Percentiles rank a stretch among this genome's conserved stretches.
Evolutionary conservation across 2,888 invertebrate genomes (phyloP).

Genomic region (Hypena proboscidalis): DNA sequence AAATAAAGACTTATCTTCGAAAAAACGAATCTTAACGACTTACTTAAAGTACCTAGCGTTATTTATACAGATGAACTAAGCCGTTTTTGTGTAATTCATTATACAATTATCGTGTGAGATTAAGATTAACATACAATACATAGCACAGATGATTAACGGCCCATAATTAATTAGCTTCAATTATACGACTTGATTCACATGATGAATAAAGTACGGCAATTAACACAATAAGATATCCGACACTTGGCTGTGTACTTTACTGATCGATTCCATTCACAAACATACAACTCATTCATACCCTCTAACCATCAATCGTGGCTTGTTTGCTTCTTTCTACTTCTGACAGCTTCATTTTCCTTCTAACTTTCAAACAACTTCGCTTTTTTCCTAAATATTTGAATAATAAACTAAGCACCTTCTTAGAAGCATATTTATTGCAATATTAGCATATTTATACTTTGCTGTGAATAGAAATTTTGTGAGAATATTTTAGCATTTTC

Average conservation of each 20-base stretch:
- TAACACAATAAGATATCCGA: no score
- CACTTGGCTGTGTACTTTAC: neutral
- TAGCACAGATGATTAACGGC: no score
- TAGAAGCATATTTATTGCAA: constrained; percentile 25
- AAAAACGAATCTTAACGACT: no score
- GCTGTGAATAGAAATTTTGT: constrained; percentile 24
- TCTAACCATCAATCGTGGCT: constrained; percentile 36
- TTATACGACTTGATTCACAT: no score
- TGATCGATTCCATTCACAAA: constrained; percentile 35
- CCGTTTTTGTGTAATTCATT: no score
- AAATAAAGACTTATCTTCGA: no score
- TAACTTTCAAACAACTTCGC: constrained; percentile 12
- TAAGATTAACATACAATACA: no score
- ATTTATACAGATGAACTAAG: no score
- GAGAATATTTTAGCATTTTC: constrained; percentile 27
- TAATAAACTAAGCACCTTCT: constrained; percentile 14
- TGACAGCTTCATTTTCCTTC: constrained; percentile 23
- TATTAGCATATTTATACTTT: constrained; percentile 32
- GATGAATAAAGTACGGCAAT: no score
- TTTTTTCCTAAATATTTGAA: constrained; percentile 8
- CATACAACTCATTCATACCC: constrained; percentile 36
- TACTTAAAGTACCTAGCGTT: no score
- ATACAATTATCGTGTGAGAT: no score
- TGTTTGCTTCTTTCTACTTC: constrained; percentile 17
- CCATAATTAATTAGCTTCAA: no score